Evolutionary conservation across 2,888 invertebrate genomes (phyloP), one percentile per base, ranked within the genome.

Genomic region (Macrophya alboannulata): DNA sequence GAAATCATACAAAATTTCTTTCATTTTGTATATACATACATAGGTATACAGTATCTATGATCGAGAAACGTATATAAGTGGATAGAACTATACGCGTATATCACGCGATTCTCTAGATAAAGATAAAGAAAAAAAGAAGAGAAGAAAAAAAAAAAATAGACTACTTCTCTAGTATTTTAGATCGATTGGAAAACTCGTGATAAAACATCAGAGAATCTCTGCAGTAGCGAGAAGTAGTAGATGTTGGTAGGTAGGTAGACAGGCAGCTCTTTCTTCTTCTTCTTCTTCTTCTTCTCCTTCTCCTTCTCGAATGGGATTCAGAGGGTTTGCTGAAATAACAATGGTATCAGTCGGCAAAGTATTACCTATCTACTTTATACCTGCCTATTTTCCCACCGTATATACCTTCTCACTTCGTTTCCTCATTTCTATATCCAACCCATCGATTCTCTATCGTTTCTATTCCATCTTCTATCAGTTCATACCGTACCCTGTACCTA

Each of bases 271-370:
- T 31, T 31, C 31, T 31, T 31, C 3, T 31, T 31, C 31, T 31
- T 31, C 31, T 31, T 31, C 31, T 3, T 31, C 31, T 31, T 2
- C 31, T 31, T 31, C 31, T 31, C 3, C 31, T 31, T 31, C 31
- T 31, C 3, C 55, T 83, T 68, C 68, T 83, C 48, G 79, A 88
- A 87, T 84, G 77, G 86, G 85, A 86, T 86, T 76, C 86, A 81
- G 82, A 86, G 85, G 85, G 86, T 83, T 88, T 87, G 86, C 86
- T 87, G 88, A 88, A 88, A 88, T 87, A 88, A 88, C 87, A 88
- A 88, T 86, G 87, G 86, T 87, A 88, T 88, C 88, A 84, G 83
- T 85, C 65, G 85, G 81, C 85, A 85, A 84, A 84, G 86, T 88
- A 88, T 88, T 86, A 88, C 85, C 84, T 59, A 40, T 71, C 85